phyloP scores from a whole-genome alignment of 1,140 invertebrate species.

The Drosophila virilis region DNA sequence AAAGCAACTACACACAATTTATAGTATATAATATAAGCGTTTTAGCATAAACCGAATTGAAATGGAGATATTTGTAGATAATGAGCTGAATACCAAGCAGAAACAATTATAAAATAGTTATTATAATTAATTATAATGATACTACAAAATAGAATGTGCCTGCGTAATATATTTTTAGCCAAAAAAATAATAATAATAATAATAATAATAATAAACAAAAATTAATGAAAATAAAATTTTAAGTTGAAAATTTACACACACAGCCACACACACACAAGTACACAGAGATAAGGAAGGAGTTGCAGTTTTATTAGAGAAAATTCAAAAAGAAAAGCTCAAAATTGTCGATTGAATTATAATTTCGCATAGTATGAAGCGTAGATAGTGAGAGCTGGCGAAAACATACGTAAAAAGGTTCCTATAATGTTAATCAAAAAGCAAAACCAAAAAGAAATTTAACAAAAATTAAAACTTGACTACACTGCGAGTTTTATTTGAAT shows the following conservation, averaged over 20 bases:
- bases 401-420: slow-evolving; percentile 83
- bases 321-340: slow-evolving; percentile 55
- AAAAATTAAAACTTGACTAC: slow-evolving; percentile 33
- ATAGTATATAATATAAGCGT: slow-evolving; percentile 45
- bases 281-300: slow-evolving; percentile 23
- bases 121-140: slow-evolving; percentile 82
- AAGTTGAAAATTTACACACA: slow-evolving; percentile 46
- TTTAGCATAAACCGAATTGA: slow-evolving; percentile 14
- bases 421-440: slow-evolving; percentile 79
- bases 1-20: slow-evolving; percentile 52
- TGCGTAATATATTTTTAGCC: slow-evolving; percentile 84
- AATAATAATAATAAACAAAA: slow-evolving; percentile 28
- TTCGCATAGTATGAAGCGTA: slow-evolving; percentile 33
- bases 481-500: slow-evolving; percentile 7
- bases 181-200: slow-evolving; percentile 51
- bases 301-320: slow-evolving; percentile 66
- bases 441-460: slow-evolving; percentile 29
- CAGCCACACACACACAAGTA: slow-evolving; percentile 9
- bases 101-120: slow-evolving; percentile 65
- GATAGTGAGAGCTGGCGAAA: slow-evolving; percentile 26
- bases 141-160: slow-evolving; percentile 84
- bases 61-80: slow-evolving; percentile 70
- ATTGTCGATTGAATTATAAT: slow-evolving; percentile 46
- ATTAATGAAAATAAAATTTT: slow-evolving; percentile 30
- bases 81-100: slow-evolving; percentile 67